These are phyloP conservation scores for Apotomis betuletana DNA, from an alignment of 2,888 invertebrate genomes.

Conservation along the genomic window DNA sequence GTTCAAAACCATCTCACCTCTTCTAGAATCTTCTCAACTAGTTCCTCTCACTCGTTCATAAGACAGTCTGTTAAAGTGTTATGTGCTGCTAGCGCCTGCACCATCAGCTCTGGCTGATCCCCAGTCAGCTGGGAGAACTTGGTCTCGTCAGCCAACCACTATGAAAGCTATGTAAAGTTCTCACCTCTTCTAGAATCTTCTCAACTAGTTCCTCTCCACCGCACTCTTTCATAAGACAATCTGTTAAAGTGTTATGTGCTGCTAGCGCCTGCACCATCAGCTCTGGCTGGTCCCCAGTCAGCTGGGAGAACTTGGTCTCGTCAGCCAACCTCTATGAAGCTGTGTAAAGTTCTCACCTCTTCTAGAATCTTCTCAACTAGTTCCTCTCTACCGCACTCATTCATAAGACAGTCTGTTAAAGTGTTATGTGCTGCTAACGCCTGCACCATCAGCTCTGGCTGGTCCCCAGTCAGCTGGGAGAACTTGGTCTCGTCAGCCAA, in stretches of 20 bases:
- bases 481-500: slow-evolving; percentile 88
- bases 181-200: slow-evolving; percentile 57
- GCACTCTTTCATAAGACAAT: slow-evolving; percentile 66
- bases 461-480: slow-evolving; percentile 68
- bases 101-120: background rate
- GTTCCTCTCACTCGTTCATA: slow-evolving; percentile 40
- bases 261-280: slow-evolving; percentile 76
- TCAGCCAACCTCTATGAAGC: slow-evolving; percentile 84
- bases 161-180: too few relatives aligned
- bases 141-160: too few relatives aligned
- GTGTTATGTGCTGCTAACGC: slow-evolving; percentile 76
- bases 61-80: too few relatives aligned
- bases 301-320: slow-evolving; percentile 85
- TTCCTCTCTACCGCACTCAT: slow-evolving; percentile 59
- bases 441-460: slow-evolving; percentile 75
- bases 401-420: slow-evolving; percentile 70
- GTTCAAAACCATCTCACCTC: too few relatives aligned
- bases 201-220: slow-evolving; percentile 60
- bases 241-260: slow-evolving; percentile 73
- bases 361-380: slow-evolving; percentile 65
- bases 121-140: background rate
- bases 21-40: too few relatives aligned
- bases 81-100: too few relatives aligned
- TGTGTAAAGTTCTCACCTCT: slow-evolving; percentile 60
- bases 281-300: slow-evolving; percentile 70